phyloP scores from a whole-genome alignment of 2,888 invertebrate species.

The Spodoptera picta region DNA sequence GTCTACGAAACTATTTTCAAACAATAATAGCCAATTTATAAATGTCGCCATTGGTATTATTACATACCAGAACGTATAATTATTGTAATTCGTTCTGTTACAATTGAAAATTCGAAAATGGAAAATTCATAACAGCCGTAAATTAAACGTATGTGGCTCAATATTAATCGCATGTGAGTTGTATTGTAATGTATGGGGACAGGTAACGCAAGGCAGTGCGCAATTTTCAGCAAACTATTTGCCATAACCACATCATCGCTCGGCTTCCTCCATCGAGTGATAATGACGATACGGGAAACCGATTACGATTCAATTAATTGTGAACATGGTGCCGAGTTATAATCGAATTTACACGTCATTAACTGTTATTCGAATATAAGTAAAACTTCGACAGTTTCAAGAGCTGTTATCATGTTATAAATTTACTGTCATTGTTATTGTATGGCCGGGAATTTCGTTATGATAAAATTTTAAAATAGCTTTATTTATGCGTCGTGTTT shows the following conservation, averaged over 20 bases:
- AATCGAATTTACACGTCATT: slow-evolving; percentile 47
- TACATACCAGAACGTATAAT: not conserved
- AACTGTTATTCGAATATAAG: slow-evolving; percentile 48
- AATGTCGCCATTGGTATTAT: not conserved
- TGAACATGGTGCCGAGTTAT: slow-evolving; percentile 37
- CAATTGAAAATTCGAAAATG: slow-evolving; percentile 1
- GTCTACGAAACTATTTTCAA: too few species aligned
- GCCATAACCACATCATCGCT: slow-evolving; percentile 22
- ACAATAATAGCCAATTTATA: not conserved
- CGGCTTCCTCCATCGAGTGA: slow-evolving; percentile 32
- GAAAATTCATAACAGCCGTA: slow-evolving; percentile 1
- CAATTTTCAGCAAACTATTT: slow-evolving; percentile 40
- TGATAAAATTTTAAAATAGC: slow-evolving; percentile 24
- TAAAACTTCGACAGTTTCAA: slow-evolving; percentile 38
- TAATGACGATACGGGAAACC: slow-evolving; percentile 48
- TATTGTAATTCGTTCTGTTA: not conserved
- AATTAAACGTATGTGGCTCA: slow-evolving; percentile 6
- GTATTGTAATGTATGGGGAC: slow-evolving; percentile 14
- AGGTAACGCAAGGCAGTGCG: slow-evolving; percentile 15
- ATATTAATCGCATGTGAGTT: slow-evolving; percentile 12
- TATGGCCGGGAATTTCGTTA: slow-evolving; percentile 14
- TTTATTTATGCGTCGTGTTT: slow-evolving; percentile 3
- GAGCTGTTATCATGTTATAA: slow-evolving; percentile 28
- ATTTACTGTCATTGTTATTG: slow-evolving; percentile 15
- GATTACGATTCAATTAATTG: slow-evolving; percentile 54